Base-by-base conservation (phyloP, 2,888 invertebrate genomes). In the Strigamia maritima region DNA sequence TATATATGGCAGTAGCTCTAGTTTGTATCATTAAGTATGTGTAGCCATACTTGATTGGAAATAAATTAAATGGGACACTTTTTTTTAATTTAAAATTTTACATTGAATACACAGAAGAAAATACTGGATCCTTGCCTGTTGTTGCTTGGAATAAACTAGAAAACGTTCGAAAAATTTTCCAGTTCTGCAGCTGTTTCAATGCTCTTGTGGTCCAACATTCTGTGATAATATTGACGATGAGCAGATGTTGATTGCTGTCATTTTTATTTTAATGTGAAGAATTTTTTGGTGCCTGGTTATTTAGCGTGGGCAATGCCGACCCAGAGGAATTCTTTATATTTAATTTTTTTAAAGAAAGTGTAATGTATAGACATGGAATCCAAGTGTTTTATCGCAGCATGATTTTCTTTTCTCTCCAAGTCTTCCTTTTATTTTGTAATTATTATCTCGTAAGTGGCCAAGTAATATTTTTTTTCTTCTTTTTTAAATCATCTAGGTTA, bases 161-260 rank as follows among this genome's bases (percentile, higher is more conserved):
- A 49, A 49, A 49, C 6, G 31, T 31, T 31, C 31, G n/a, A n/a
- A n/a, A 49, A 49, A 6, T 49, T 49, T 49, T 49, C 49, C 49
- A 49, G 49, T 49, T 49, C 49, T 49, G 49, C 49, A 49, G 49
- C 8, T 70, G 70, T 70, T 70, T 70, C 70, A 22, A 70, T 70
- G 70, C 70, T 70, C 28, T 70, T 26, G 70, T 28, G 28, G 70
- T 70, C 70, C 70, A 70, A 70, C 14, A 70, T 70, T 70, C 70
- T 70, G 70, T 70, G 70, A 70, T 70, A 70, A 65, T 70, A 28
- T 28, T 70, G 70, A 70, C 10, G 28, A 70, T 70, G 70, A 70
- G 70, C 70, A 70, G 70, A 70, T 70, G 70, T 70, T 70, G 70
- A 70, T 70, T 70, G 70, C 70, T 70, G 70, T 28, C 70, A 70